These are phyloP conservation scores for Apomyelois bistriatella DNA, from an alignment of 2,888 invertebrate genomes.

Conservation along the genomic window DNA sequence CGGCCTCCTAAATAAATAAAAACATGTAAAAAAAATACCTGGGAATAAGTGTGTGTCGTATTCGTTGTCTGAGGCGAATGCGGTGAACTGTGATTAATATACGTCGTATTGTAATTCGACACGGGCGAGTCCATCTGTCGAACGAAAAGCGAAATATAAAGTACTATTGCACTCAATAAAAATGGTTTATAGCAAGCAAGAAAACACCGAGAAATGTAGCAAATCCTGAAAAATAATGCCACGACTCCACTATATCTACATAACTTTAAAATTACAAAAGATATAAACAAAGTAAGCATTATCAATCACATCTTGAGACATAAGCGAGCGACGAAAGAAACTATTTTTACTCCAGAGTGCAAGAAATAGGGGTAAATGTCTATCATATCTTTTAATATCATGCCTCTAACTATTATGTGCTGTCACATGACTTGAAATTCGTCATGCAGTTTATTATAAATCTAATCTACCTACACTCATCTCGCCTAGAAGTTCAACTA, in stretches of 20 bases:
- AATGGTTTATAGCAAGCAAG: slow-evolving; percentile 32
- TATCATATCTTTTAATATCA: background rate
- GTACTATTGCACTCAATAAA: background rate
- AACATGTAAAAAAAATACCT: slow-evolving; percentile 38
- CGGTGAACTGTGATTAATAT: slow-evolving; percentile 70
- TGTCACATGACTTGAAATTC: background rate
- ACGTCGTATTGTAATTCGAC: slow-evolving; percentile 63
- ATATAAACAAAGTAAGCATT: slow-evolving; percentile 1
- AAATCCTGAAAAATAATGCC: slow-evolving; percentile 37
- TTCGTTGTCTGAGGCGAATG: slow-evolving; percentile 69
- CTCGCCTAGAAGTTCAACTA: background rate
- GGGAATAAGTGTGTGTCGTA: slow-evolving; percentile 67
- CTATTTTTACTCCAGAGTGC: slow-evolving; percentile 2
- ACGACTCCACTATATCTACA: slow-evolving; percentile 27
- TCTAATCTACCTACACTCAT: slow-evolving; percentile 3
- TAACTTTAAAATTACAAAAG: slow-evolving; percentile 11
- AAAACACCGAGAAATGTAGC: slow-evolving; percentile 41
- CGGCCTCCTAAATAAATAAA: too few species aligned
- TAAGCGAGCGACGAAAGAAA: slow-evolving; percentile 1
- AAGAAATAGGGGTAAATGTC: background rate
- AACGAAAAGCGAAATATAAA: slow-evolving; percentile 24
- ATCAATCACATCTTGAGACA: background rate
- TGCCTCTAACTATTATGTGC: slow-evolving; percentile 12
- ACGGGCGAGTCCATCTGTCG: slow-evolving; percentile 66
- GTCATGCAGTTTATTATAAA: background rate